Conservation (phyloP, 2,113 vertebrate species). For the Daubentonia madagascariensis region DNA sequence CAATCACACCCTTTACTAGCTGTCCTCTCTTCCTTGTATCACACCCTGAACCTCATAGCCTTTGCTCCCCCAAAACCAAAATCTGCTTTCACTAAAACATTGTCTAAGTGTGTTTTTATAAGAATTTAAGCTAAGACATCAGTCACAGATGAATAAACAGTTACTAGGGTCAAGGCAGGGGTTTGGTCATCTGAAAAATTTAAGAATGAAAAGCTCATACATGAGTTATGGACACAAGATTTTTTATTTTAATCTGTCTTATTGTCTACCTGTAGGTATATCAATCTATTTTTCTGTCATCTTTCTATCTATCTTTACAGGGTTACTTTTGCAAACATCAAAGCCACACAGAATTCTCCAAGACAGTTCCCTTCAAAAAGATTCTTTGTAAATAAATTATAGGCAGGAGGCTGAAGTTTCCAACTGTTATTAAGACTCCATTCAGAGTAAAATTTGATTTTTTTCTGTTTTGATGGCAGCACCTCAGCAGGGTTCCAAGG, state of each 20-base stretch:
- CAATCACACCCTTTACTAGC: neutral
- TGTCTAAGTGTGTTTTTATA: neutral
- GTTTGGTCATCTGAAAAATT: neutral
- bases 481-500: slow-evolving; percentile 40
- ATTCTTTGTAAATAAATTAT: slow-evolving; percentile 80
- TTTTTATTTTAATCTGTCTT: slow-evolving; percentile 34
- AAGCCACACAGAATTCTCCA: slow-evolving; percentile 72
- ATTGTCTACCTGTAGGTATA: neutral
- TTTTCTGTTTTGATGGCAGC: slow-evolving; percentile 55
- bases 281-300: slow-evolving; percentile 36
- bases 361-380: slow-evolving; percentile 74
- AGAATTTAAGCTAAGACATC: neutral
- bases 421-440: slow-evolving; percentile 75
- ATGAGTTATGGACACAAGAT: neutral
- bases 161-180: neutral
- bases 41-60: neutral
- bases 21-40: neutral
- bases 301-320: slow-evolving; percentile 44
- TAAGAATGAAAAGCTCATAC: neutral
- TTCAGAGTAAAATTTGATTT: slow-evolving; percentile 69
- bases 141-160: neutral
- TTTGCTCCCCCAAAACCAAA: neutral
- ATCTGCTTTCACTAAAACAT: neutral
- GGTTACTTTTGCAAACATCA: slow-evolving; percentile 71
- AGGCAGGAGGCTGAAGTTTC: slow-evolving; percentile 72